Evolutionary conservation across 2,888 invertebrate genomes (phyloP).

Genomic region (Nycteola revayana): DNA sequence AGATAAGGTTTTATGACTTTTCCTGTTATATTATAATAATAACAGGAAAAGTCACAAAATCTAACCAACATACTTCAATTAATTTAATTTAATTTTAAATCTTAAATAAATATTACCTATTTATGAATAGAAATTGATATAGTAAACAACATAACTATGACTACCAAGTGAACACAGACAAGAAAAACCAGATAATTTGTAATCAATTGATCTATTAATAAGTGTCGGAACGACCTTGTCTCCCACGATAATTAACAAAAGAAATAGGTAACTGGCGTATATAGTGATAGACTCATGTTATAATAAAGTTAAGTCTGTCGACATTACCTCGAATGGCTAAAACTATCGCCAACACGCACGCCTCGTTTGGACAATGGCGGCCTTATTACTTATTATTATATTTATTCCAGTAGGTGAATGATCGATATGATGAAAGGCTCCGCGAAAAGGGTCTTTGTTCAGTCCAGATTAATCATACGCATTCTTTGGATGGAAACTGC

Average conservation of each 20-base stretch:
- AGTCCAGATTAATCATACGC: conserved; percentile 72
- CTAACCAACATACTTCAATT: no score
- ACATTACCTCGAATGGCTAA: conserved; percentile 43
- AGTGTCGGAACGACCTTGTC: conserved; percentile 31
- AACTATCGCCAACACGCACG: conserved; percentile 70
- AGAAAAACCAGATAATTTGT: no score
- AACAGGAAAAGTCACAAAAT: no score
- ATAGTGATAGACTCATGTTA: conserved; percentile 21
- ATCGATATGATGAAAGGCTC: conserved; percentile 70
- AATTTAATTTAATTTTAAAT: no score
- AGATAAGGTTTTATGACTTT: no score
- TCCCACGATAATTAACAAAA: conserved; percentile 34
- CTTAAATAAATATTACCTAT: no score
- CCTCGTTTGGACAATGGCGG: conserved; percentile 68
- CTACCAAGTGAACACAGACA: no score
- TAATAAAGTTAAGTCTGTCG: conserved; percentile 40
- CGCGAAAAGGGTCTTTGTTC: conserved; percentile 74
- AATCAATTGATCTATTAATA: no score
- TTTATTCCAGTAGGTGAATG: conserved; percentile 74
- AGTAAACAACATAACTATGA: no score
- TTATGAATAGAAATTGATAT: no score
- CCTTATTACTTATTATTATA: conserved; percentile 77
- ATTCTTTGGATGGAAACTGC: conserved; percentile 59
- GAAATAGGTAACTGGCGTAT: conserved; percentile 31
- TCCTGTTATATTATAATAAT: no score